Conservation (phyloP, 1,140 invertebrate genomes). For the Eriosoma lanigerum region DNA sequence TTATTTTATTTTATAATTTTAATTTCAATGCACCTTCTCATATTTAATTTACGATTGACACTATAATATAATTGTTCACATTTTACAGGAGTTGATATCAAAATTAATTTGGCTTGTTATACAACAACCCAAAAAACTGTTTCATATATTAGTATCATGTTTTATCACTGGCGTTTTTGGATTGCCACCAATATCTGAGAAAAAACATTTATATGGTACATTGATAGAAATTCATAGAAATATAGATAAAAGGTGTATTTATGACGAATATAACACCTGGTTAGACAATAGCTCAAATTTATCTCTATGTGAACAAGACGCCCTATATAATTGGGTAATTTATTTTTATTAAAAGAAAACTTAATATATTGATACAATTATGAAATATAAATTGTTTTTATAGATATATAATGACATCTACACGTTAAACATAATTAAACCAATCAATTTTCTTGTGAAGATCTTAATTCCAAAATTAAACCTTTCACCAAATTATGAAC, state of each 20-base stretch:
- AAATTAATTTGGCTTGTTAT: slow-evolving; percentile 19
- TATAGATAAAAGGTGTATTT: not conserved
- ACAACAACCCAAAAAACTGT: slow-evolving; percentile 27
- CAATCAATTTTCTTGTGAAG: not conserved
- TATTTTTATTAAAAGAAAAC: not conserved
- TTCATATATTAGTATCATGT: slow-evolving; percentile 16
- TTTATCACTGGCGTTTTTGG: not conserved
- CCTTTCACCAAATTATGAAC: not conserved
- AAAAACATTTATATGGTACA: not conserved
- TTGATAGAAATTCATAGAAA: slow-evolving; percentile 1
- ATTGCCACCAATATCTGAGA: not conserved
- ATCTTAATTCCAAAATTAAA: not conserved
- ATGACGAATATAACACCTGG: not conserved
- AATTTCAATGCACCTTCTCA: not conserved
- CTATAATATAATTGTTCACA: not conserved
- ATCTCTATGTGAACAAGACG: not conserved
- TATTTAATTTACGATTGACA: not conserved
- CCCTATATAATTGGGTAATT: not conserved
- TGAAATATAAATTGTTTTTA: not conserved
- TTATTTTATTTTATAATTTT: not conserved
- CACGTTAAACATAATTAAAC: not conserved
- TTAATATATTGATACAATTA: not conserved
- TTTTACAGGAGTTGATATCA: slow-evolving; percentile 13
- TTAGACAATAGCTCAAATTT: not conserved
- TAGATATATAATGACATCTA: not conserved